Evolutionary conservation across 2,113 vertebrate species (phyloP).

Genomic region (Hemiprocne comata): DNA sequence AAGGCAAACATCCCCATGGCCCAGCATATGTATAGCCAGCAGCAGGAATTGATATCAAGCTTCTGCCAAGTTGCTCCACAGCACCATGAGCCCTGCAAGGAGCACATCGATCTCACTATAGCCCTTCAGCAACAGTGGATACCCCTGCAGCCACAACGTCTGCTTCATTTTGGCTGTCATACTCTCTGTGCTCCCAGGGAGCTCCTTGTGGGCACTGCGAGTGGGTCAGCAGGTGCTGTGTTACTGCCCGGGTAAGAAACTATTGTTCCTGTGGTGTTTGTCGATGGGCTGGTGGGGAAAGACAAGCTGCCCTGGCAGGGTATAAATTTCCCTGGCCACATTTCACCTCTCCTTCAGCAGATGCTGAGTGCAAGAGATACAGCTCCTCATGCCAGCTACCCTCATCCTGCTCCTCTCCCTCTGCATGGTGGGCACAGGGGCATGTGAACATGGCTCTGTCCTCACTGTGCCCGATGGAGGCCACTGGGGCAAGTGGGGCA

Average conservation of each 20-base stretch:
- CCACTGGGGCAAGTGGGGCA: not conserved
- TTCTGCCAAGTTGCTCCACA: not conserved
- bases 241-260: not conserved
- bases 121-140: not conserved
- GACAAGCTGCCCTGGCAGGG: not conserved
- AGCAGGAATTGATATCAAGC: not conserved
- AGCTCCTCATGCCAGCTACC: not conserved
- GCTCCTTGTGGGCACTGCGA: not conserved
- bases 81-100: not conserved
- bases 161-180: not conserved
- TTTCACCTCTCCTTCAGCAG: not conserved
- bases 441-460: not conserved
- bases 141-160: not conserved
- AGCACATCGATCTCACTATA: fast-evolving
- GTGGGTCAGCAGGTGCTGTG: not conserved
- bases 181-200: not conserved
- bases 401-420: not conserved
- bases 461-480: not conserved
- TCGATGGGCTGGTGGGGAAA: not conserved
- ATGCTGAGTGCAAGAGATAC: not conserved
- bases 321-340: not conserved
- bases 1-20: not conserved
- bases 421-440: not conserved
- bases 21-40: not conserved
- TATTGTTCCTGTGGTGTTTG: not conserved